Percentiles rank a stretch among this genome's conserved stretches.
These are phyloP conservation scores for Crocallis elinguaria DNA, from an alignment of 2,888 invertebrate genomes.

Conservation along the genomic window DNA sequence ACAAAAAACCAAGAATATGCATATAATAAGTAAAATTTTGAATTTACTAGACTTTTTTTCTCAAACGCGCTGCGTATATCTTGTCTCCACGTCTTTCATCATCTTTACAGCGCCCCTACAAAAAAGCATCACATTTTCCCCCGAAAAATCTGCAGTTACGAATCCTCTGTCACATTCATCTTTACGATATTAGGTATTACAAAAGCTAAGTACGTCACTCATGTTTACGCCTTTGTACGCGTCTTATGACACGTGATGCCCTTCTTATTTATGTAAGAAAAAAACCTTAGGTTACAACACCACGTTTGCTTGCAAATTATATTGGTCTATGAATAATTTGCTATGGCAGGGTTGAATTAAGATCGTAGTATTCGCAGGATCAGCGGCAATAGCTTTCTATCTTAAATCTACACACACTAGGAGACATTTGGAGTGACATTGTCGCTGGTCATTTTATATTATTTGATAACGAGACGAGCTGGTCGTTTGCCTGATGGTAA, in stretches of 20 bases:
- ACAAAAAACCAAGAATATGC: too few species aligned
- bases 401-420: too few species aligned
- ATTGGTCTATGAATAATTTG: constrained; percentile 71
- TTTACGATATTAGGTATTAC: constrained; percentile 76
- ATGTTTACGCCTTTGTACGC: constrained; percentile 76
- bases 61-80: not conserved
- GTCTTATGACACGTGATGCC: constrained; percentile 78
- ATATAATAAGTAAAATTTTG: too few species aligned
- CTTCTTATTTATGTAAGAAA: constrained; percentile 71
- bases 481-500: too few species aligned
- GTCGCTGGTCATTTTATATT: too few species aligned
- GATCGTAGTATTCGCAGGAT: not conserved
- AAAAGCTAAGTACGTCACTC: constrained; percentile 74
- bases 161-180: constrained; percentile 62
- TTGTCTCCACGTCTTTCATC: constrained; percentile 33
- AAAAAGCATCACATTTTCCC: constrained; percentile 41
- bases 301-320: constrained; percentile 73
- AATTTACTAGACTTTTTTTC: not conserved
- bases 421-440: too few species aligned
- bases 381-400: too few species aligned
- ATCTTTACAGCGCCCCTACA: constrained; percentile 41
- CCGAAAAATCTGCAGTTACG: constrained; percentile 48
- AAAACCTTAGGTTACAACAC: constrained; percentile 59
- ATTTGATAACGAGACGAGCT: too few species aligned
- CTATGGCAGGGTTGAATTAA: constrained; percentile 28